A percentile compares a stretch with the other conserved stretches of the same genome.
Evolutionary conservation across 2,113 vertebrate genomes (phyloP).

Genomic region (Apus apus): DNA sequence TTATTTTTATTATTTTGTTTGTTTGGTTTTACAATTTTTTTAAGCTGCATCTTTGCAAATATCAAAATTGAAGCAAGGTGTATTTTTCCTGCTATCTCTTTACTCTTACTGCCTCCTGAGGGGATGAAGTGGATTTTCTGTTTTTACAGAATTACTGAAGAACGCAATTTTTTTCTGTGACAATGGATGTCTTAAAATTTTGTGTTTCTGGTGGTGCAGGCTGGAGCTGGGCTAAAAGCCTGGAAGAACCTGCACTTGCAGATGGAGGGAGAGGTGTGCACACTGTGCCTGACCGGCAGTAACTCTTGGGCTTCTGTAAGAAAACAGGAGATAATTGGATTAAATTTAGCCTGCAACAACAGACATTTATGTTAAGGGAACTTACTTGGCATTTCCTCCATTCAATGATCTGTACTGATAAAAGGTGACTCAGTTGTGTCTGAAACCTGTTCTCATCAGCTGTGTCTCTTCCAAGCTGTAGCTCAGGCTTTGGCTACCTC

Average conservation of each 20-base stretch:
- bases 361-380: neutral
- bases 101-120: neutral
- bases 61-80: neutral
- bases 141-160: neutral
- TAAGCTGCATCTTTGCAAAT: neutral
- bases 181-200: neutral
- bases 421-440: neutral
- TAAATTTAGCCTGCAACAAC: neutral
- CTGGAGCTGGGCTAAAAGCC: neutral
- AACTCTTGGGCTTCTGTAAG: neutral
- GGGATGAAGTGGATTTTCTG: neutral
- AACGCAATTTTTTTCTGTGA: neutral
- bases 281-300: neutral
- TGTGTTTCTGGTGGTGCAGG: neutral
- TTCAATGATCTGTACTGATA: neutral
- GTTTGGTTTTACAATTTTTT: neutral
- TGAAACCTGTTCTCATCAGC: neutral
- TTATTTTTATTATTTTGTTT: too few species aligned
- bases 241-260: neutral
- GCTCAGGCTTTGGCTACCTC: neutral
- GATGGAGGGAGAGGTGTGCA: neutral
- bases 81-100: neutral
- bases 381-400: neutral
- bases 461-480: neutral
- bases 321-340: neutral